Percentiles rank a stretch among this genome's conserved stretches.
These are phyloP conservation scores for Peromyscus aztecus DNA, from an alignment of 2,797 vertebrate species.

Conservation along the genomic window DNA sequence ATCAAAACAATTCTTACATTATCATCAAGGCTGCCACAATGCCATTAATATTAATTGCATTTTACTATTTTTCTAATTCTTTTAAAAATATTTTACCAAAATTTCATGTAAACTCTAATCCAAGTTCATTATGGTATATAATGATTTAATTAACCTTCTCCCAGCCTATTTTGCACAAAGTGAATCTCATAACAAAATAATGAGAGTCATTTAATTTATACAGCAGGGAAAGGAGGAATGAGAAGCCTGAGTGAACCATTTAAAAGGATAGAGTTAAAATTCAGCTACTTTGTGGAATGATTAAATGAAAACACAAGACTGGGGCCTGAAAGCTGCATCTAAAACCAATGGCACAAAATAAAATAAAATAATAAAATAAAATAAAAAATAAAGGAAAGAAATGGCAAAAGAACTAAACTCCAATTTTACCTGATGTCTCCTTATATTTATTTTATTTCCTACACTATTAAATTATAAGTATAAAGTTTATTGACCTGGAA, in stretches of 20 bases:
- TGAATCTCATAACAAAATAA: slow-evolving; percentile 60
- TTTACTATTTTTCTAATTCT: slow-evolving; percentile 59
- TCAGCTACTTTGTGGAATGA: neutral
- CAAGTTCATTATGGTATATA: neutral
- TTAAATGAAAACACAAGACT: slow-evolving; percentile 32
- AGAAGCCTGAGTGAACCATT: neutral
- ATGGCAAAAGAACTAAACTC: slow-evolving; percentile 9
- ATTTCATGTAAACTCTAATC: neutral
- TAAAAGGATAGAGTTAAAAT: slow-evolving; percentile 8
- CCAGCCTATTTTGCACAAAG: neutral
- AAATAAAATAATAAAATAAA: neutral
- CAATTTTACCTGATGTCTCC: neutral
- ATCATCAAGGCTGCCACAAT: neutral
- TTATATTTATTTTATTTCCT: slow-evolving; percentile 5
- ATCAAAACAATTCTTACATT: neutral
- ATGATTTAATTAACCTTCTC: slow-evolving; percentile 20
- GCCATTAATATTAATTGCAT: neutral
- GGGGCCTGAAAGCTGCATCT: slow-evolving; percentile 1
- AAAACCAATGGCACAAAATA: neutral
- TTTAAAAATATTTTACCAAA: neutral
- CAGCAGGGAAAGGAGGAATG: neutral
- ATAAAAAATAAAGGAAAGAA: neutral
- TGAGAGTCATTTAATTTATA: neutral
- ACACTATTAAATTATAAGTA: slow-evolving; percentile 20
- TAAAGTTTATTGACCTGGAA: neutral